A percentile compares a stretch with the other conserved stretches of the same genome.
phyloP scores from a whole-genome alignment of 2,797 vertebrate genomes.

The Geotrypetes seraphini region DNA sequence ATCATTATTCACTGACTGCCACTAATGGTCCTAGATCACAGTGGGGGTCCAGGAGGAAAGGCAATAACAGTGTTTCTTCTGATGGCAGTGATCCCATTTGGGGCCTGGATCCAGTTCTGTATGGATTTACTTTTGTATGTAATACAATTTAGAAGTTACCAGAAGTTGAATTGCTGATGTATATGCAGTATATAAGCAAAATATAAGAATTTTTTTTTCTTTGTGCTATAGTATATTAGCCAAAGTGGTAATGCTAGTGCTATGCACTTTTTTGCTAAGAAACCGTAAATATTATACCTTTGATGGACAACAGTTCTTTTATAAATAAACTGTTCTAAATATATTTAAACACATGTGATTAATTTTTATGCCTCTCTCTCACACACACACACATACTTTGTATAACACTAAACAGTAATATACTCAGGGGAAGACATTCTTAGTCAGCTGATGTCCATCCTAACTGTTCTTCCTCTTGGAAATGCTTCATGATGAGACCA shows the following conservation, averaged over 20 bases:
- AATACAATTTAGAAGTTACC: constrained; percentile 2
- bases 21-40: too few species aligned
- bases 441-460: too few species aligned
- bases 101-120: too few species aligned
- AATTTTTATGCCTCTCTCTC: background rate
- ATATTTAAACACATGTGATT: background rate
- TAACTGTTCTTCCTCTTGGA: too few species aligned
- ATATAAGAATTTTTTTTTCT: background rate
- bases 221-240: constrained; percentile 15
- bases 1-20: too few species aligned
- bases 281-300: constrained; percentile 4
- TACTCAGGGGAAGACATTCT: too few species aligned
- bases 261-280: constrained; percentile 15
- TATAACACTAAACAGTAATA: too few species aligned
- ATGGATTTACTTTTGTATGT: constrained; percentile 1
- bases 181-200: background rate
- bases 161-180: background rate
- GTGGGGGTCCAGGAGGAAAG: too few species aligned
- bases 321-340: constrained; percentile 30
- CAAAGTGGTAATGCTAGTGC: constrained; percentile 14
- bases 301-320: constrained; percentile 4
- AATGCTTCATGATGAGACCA: too few species aligned
- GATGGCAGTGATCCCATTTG: too few species aligned
- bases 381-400: background rate
- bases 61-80: too few species aligned